phyloP scores from a whole-genome alignment of 2,113 vertebrate species.

The Malurus cyaneus region DNA sequence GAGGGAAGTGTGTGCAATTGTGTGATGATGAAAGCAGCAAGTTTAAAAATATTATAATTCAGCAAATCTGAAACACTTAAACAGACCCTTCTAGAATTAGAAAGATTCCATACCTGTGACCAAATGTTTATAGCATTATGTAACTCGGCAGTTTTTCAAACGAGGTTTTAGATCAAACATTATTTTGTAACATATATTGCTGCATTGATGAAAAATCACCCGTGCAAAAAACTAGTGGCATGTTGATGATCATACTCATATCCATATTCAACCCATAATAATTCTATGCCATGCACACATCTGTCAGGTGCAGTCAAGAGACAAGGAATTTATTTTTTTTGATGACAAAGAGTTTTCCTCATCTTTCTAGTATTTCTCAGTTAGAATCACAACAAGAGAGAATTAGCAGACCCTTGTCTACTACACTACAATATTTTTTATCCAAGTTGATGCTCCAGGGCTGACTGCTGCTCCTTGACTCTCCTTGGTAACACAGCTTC shows the following conservation, averaged over 20 bases:
- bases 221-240: neutral
- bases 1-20: neutral
- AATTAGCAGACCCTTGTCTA: neutral
- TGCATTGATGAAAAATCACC: neutral
- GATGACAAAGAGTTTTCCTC: neutral
- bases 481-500: neutral
- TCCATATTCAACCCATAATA: neutral
- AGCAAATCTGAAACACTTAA: neutral
- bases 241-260: neutral
- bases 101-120: neutral
- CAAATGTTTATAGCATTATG: neutral
- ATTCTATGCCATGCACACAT: neutral
- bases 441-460: neutral
- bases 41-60: neutral
- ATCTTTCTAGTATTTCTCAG: neutral
- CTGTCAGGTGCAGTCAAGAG: neutral
- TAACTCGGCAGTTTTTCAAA: fast-evolving
- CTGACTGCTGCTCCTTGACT: neutral
- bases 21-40: neutral
- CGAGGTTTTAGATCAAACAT: neutral
- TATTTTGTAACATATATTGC: neutral
- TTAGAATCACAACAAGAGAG: neutral
- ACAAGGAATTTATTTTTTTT: neutral
- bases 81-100: neutral
- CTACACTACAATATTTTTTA: neutral